Evolutionary conservation across 2,113 vertebrate genomes (phyloP).

Genomic region (Ptyas mucosa): DNA sequence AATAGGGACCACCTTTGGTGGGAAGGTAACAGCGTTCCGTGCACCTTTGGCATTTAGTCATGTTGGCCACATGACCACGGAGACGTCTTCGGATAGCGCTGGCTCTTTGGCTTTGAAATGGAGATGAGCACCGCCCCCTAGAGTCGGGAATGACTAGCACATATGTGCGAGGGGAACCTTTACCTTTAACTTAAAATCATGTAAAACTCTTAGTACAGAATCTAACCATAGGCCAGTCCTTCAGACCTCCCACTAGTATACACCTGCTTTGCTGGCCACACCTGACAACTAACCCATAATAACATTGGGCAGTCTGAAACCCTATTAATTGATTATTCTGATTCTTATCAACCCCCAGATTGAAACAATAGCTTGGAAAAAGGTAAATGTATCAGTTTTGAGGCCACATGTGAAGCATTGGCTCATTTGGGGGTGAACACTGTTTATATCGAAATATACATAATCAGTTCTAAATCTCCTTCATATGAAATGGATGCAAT

Average conservation of each 20-base stretch:
- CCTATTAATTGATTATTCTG: not conserved
- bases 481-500: not conserved
- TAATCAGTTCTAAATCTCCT: not conserved
- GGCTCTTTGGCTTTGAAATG: too few species aligned
- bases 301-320: not conserved
- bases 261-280: too few species aligned
- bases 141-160: too few species aligned
- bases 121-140: too few species aligned
- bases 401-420: not conserved
- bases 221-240: not conserved
- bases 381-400: not conserved
- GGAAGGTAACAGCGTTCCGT: too few species aligned
- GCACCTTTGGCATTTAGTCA: too few species aligned
- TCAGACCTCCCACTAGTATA: not conserved
- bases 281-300: not conserved
- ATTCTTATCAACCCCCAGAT: not conserved
- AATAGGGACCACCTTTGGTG: too few species aligned
- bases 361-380: not conserved
- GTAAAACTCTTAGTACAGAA: not conserved
- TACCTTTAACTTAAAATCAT: not conserved
- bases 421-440: not conserved
- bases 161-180: too few species aligned
- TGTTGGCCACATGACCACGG: too few species aligned
- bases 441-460: not conserved
- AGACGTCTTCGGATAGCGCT: too few species aligned